These are phyloP conservation scores for Catocala fraxini DNA, from an alignment of 2,888 invertebrate species.

Conservation along the genomic window DNA sequence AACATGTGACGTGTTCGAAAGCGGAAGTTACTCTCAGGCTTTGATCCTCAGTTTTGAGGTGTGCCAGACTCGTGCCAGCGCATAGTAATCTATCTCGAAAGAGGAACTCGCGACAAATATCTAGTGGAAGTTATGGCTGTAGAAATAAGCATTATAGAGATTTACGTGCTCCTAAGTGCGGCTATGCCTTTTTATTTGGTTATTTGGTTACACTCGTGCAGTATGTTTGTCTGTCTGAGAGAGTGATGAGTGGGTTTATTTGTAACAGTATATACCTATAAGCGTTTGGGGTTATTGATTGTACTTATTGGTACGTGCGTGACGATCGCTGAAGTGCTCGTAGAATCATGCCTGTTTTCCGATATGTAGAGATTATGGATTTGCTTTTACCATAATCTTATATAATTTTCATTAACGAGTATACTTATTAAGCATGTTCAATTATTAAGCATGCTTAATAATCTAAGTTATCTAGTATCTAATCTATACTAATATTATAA, in stretches of 20 bases:
- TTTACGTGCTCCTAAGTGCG: conserved; percentile 9
- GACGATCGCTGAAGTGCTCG: no score
- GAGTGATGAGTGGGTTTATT: conserved; percentile 1
- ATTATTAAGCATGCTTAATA: no score
- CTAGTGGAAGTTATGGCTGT: conserved; percentile 33
- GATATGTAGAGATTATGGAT: no score
- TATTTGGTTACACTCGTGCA: conserved; percentile 13
- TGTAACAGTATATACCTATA: background rate
- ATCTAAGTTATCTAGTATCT: no score
- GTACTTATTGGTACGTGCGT: background rate
- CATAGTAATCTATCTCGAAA: conserved; percentile 72
- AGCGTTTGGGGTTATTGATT: background rate
- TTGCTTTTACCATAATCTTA: no score
- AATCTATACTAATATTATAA: no score
- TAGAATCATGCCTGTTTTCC: no score
- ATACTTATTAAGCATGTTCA: no score
- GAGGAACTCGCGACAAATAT: conserved; percentile 58
- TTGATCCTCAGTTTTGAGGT: conserved; percentile 67
- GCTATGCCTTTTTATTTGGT: conserved; percentile 21
- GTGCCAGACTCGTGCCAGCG: conserved; percentile 66
- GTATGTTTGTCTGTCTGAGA: conserved; percentile 4
- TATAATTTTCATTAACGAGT: no score
- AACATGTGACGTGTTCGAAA: conserved; percentile 54
- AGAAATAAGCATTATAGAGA: conserved; percentile 18
- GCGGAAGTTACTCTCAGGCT: conserved; percentile 60